These are phyloP conservation scores for Melanotus villosus DNA, from an alignment of 2,888 invertebrate genomes.

Conservation along the genomic window DNA sequence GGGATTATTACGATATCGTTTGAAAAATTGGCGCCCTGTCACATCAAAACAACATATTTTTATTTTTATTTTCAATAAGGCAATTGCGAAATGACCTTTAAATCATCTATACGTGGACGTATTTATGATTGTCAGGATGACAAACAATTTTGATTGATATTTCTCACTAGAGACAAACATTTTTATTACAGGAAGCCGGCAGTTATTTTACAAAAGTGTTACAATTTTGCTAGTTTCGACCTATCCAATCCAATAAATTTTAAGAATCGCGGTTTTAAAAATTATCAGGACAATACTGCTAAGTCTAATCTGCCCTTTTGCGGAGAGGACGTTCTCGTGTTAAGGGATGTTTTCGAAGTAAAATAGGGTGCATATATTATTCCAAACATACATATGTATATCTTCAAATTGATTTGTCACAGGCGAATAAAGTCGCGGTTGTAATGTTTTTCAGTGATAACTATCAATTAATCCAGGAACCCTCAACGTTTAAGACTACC, in stretches of 20 bases:
- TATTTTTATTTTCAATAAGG: constrained; percentile 61
- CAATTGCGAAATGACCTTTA: constrained; percentile 59
- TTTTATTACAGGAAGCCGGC: constrained; percentile 11
- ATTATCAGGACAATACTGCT: constrained; percentile 50
- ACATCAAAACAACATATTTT: constrained; percentile 58
- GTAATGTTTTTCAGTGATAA: constrained; percentile 68
- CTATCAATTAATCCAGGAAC: constrained; percentile 62
- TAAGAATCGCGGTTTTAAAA: constrained; percentile 33
- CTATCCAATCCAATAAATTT: background rate
- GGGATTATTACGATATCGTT: constrained; percentile 1
- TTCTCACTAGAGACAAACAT: constrained; percentile 18
- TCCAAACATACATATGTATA: constrained; percentile 68
- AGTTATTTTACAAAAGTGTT: constrained; percentile 8
- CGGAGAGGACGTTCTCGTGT: constrained; percentile 51
- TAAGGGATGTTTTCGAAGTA: constrained; percentile 60
- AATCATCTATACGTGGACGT: constrained; percentile 52
- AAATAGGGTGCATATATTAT: constrained; percentile 67
- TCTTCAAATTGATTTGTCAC: constrained; percentile 71
- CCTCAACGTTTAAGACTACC: constrained; percentile 42
- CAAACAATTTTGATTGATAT: constrained; percentile 52
- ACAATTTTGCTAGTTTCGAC: background rate
- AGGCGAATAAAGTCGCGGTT: constrained; percentile 67
- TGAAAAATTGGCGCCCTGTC: constrained; percentile 46
- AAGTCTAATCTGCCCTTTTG: constrained; percentile 51
- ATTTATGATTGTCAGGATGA: constrained; percentile 52